These are phyloP conservation scores for Colius striatus DNA, from an alignment of 2,113 vertebrate genomes.

Conservation along the genomic window DNA sequence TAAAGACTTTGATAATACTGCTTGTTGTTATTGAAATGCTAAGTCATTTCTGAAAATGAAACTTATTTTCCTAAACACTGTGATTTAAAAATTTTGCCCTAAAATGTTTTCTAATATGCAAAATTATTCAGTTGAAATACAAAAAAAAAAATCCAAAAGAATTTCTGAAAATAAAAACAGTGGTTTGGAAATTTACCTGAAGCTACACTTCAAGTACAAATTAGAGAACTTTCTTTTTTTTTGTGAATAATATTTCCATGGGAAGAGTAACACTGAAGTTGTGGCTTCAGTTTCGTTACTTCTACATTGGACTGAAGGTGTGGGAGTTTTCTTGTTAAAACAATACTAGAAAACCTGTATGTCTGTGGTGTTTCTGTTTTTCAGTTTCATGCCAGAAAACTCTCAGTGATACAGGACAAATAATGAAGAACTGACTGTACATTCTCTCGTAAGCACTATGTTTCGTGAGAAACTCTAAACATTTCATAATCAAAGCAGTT, in stretches of 20 bases:
- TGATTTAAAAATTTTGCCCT: background rate
- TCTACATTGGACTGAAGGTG: background rate
- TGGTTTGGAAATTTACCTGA: background rate
- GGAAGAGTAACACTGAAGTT: background rate
- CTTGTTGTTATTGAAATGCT: background rate
- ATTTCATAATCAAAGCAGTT: background rate
- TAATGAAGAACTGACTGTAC: background rate
- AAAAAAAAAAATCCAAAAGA: background rate
- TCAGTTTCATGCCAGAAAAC: background rate
- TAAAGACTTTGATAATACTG: background rate
- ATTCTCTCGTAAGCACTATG: background rate
- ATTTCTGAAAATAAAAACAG: background rate
- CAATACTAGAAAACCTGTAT: background rate
- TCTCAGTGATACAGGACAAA: background rate
- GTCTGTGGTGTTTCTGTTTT: background rate
- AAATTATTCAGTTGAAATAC: background rate
- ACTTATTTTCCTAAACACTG: background rate
- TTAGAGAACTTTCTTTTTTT: background rate
- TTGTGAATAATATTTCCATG: background rate
- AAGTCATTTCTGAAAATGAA: background rate
- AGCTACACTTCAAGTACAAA: background rate
- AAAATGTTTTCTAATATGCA: background rate
- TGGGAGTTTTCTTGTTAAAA: no score
- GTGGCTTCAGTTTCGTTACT: background rate
- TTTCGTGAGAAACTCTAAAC: background rate